Base-by-base conservation (phyloP, 2,888 invertebrate genomes). In the Oasisia sp. region DNA sequence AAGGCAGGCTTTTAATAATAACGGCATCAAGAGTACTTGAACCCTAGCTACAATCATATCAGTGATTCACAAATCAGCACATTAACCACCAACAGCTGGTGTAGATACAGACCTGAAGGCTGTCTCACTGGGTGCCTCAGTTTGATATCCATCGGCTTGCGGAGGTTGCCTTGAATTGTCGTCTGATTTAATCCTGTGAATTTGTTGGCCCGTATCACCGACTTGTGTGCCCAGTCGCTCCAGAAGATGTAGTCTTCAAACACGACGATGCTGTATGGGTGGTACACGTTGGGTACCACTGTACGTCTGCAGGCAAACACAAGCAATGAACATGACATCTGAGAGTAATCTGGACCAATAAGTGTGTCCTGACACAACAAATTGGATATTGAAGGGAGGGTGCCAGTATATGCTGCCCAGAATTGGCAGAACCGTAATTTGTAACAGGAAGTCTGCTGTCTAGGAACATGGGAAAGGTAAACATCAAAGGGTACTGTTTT, bases 101-200 rank as follows among this genome's bases (percentile, higher is more conserved):
- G 19, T 27, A 27, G 74, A 4, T 7, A 74, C 74, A 27, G 27
- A 74, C 74, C 74, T 3, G 74, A 7, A 7, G 74, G 74, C 74
- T 74, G 74, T 74, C 74, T 74, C 74, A 74, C 74, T 27, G 74
- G 74, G 74, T 74, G 74, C n/a, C n/a, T 74, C 19, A 74, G 27
- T 27, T 74, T 74, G 74, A 74, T n/a, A 74, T 74, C 74, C 74
- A 74, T 74, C 27, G 74, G 74, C 74, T 74, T 74, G 14, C n/a
- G 74, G 27, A 74, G 74, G n/a, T 74, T 74, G 74, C 74, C 74
- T 74, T 74, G 74, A 74, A 74, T 7, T 0, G n/a, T n/a, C n/a
- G 74, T 74, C 74, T 74, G 74, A n/a, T 74, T 74, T 27, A 19
- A 74, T 27, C 91, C 91, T n/a, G 91, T 91, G 91, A 50, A 91